Percentiles rank a stretch among this genome's conserved stretches.
These are phyloP conservation scores for Ia io DNA, from an alignment of 2,113 vertebrate species.

Conservation along the genomic window DNA sequence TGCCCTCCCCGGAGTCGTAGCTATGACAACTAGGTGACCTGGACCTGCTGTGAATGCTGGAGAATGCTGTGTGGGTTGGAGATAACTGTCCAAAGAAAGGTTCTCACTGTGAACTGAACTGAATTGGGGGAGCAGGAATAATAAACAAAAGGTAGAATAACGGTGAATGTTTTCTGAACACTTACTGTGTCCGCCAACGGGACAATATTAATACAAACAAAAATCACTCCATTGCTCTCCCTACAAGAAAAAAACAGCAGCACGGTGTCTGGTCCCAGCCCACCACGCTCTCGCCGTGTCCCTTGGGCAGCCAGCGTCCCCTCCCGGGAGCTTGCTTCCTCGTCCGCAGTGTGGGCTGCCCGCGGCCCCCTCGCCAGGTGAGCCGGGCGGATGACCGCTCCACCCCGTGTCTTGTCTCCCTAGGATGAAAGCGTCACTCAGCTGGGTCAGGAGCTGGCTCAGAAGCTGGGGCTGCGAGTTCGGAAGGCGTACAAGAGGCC, in stretches of 20 bases:
- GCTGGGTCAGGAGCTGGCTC: conserved; percentile 91
- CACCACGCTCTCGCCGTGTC: accelerated
- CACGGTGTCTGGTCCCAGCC: background rate
- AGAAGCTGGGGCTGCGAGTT: conserved; percentile 88
- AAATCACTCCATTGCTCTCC: background rate
- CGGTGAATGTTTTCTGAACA: background rate
- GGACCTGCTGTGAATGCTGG: background rate
- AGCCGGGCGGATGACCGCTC: background rate
- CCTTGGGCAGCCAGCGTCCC: background rate
- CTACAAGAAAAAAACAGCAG: background rate
- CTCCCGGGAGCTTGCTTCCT: background rate
- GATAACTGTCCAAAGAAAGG: background rate
- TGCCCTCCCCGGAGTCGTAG: background rate
- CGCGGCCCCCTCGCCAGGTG: no score
- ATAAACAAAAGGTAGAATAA: background rate
- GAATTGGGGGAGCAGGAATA: background rate
- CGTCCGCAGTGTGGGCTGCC: background rate
- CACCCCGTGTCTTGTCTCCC: background rate
- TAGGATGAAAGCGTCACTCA: conserved; percentile 93
- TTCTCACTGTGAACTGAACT: background rate
- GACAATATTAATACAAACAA: background rate
- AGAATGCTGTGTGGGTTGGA: background rate
- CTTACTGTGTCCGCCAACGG: background rate
- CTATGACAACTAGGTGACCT: background rate
- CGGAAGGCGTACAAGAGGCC: conserved; percentile 91